phyloP scores from a whole-genome alignment of 2,888 invertebrate species.

The Netelia melanura region DNA sequence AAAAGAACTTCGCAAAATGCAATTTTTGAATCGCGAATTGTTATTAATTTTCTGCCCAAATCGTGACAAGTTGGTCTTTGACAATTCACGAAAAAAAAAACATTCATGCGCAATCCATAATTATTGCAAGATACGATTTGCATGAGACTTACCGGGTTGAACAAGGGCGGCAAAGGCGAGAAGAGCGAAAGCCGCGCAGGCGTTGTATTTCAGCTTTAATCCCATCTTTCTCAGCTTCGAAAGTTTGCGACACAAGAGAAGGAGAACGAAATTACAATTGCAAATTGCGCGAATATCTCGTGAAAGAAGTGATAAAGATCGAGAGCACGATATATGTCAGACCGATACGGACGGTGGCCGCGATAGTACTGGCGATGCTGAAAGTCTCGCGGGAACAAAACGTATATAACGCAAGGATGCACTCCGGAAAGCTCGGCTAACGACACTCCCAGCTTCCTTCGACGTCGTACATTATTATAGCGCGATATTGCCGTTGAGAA shows the following conservation, averaged over 20 bases:
- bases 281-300: constrained; percentile 1
- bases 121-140: neutral
- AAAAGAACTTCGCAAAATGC: no score
- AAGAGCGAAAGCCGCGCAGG: constrained; percentile 63
- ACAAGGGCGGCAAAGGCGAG: constrained; percentile 62
- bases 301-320: constrained; percentile 11
- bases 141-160: constrained; percentile 65
- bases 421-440: constrained; percentile 67
- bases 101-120: neutral
- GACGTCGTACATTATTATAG: constrained; percentile 64
- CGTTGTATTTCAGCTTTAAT: constrained; percentile 65
- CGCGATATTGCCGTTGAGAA: constrained; percentile 43
- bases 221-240: constrained; percentile 60
- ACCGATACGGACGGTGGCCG: constrained; percentile 69
- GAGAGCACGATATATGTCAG: constrained; percentile 27
- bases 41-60: neutral
- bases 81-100: neutral
- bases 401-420: constrained; percentile 51
- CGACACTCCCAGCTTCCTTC: constrained; percentile 69
- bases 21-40: no score
- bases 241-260: constrained; percentile 21
- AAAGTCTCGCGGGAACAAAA: constrained; percentile 49
- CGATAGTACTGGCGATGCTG: constrained; percentile 69
- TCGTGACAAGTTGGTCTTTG: neutral
- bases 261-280: constrained; percentile 23